Evolutionary conservation across 2,113 vertebrate genomes (phyloP).

Genomic region (Sigmodon hispidus): DNA sequence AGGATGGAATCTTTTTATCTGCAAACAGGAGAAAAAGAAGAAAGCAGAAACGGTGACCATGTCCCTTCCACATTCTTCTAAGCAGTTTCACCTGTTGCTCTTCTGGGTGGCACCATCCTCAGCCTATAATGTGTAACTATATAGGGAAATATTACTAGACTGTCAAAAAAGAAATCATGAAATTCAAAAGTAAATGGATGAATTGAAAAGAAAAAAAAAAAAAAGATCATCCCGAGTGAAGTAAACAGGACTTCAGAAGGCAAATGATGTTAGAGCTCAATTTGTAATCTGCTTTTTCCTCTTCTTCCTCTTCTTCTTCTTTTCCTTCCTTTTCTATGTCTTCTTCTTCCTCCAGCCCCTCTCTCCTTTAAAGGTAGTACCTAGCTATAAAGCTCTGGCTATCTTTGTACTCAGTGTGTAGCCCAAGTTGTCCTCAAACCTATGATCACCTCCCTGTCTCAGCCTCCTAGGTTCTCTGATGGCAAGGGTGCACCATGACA

Average conservation of each 20-base stretch:
- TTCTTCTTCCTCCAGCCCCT: neutral
- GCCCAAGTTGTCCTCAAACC: neutral
- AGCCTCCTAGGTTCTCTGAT: neutral
- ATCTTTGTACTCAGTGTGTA: neutral
- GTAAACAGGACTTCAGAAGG: no score
- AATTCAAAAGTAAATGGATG: no score
- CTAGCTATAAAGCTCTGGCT: neutral
- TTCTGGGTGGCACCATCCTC: neutral
- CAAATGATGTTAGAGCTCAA: neutral
- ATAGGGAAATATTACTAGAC: no score
- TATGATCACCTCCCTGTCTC: neutral
- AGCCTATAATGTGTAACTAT: fast-evolving
- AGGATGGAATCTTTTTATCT: neutral
- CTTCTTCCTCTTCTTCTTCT: neutral
- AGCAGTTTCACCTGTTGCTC: neutral
- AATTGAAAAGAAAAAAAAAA: no score
- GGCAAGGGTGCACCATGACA: no score
- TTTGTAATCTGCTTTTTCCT: neutral
- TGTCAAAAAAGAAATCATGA: no score
- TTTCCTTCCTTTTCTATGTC: neutral
- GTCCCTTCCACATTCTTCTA: neutral
- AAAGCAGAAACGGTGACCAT: neutral
- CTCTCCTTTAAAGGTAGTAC: neutral
- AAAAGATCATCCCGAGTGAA: no score
- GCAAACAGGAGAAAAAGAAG: neutral